These are phyloP conservation scores for Catajapyx aquilonaris DNA, from an alignment of 1,140 invertebrate species.

Conservation along the genomic window DNA sequence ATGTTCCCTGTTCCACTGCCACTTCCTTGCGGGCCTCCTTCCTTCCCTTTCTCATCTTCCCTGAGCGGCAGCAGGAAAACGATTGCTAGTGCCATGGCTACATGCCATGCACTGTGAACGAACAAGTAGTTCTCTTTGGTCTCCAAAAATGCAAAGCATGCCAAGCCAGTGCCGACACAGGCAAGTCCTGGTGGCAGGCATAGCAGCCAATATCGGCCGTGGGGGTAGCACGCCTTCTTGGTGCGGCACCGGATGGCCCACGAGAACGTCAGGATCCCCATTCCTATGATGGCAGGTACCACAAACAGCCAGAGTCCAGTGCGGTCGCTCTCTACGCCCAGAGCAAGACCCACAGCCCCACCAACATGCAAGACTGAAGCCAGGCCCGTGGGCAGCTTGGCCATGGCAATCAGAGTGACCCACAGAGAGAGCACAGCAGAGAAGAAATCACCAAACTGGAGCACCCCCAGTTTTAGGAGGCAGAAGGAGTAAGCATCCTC, in stretches of 20 bases:
- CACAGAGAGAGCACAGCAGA: conserved; percentile 31
- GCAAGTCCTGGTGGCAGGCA: conserved; percentile 23
- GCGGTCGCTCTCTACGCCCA: conserved; percentile 27
- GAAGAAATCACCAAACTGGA: conserved; percentile 34
- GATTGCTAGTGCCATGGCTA: conserved; percentile 22
- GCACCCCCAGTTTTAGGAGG: conserved; percentile 17
- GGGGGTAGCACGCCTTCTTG: background rate
- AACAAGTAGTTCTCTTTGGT: conserved; percentile 27
- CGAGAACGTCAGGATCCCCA: conserved; percentile 19
- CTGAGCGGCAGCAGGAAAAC: conserved; percentile 22
- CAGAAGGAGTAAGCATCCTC: conserved; percentile 17
- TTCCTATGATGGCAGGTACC: conserved; percentile 22
- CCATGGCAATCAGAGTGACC: conserved; percentile 31
- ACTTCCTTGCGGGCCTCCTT: too few species aligned
- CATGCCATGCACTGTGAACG: conserved; percentile 29
- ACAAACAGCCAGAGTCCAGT: conserved; percentile 27
- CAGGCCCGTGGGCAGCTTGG: conserved; percentile 20
- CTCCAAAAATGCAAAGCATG: conserved; percentile 26
- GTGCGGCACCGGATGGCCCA: conserved; percentile 6
- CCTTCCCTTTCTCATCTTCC: too few species aligned
- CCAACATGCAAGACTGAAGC: conserved; percentile 25
- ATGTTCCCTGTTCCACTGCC: too few species aligned
- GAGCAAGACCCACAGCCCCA: conserved; percentile 25
- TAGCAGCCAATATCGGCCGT: conserved; percentile 11
- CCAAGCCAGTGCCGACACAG: conserved; percentile 20